Base-by-base conservation (phyloP, 2,797 vertebrate genomes). In the Prunella strophiata region DNA sequence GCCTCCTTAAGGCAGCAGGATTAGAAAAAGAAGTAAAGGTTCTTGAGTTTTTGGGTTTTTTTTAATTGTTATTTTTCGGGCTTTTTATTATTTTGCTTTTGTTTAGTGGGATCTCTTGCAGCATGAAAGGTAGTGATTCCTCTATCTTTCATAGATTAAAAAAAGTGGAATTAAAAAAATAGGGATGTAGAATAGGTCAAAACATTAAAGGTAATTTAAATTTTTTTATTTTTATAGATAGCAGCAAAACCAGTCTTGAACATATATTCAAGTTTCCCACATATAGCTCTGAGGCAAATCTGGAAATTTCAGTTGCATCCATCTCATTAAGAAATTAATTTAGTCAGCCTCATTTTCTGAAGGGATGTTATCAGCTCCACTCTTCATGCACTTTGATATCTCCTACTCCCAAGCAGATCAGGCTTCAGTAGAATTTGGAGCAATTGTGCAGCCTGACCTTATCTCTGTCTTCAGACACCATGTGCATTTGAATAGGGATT, bases 361-460 rank as follows among this genome's bases (percentile, higher is more conserved):
- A 22, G 34, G 42, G 57, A 66, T 66, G 34, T 94, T 84, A 95
- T 89, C 68, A 90, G 55, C 50, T 54, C 61, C 23, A 27, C 52
- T 95, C 73, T 85, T 92, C 55, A 76, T 51, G 34, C 26, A 25
- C 57, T 42, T 65, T 47, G 40, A 29, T 83, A 91, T 75, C 82
- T 81, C 76, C 72, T 66, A 81, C 87, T 70, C 30, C 36, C 45
- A 54, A 86, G 78, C 78, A 86, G 90, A 96, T 81, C 72, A 81
- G 40, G 57, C 85, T 93, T 54, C 47, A 82, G 68, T 1, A 63
- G 83, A 94, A 89, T 91, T 77, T 87, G 93, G 91, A 95, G 55
- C 2, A n/a, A 65, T 67, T 87, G n/a, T 47, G n/a, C 83, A 85
- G 70, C 71, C 67, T 74, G 70, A 93, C 71, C 62, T 96, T 89